Base-by-base conservation (phyloP, 2,888 invertebrate species). In the Ceratothoa steindachneri region DNA sequence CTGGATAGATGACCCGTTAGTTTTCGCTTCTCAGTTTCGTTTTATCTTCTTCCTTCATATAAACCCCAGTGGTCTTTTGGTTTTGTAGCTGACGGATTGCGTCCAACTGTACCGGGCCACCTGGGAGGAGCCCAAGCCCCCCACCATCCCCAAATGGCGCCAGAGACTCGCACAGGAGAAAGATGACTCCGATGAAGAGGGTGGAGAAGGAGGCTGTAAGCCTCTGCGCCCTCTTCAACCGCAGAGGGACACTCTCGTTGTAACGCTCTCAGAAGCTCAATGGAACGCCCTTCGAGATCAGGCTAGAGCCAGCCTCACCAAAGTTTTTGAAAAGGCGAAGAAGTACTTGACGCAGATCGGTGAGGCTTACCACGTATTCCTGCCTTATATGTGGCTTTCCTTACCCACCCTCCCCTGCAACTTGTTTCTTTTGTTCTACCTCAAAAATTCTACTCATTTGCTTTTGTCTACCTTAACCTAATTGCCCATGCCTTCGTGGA, bases 101-200 rank as follows among this genome's bases (percentile, higher is more conserved):
- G 76, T 79, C 12, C 79, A 79, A 53, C 76, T 79, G 53, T 76
- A 79, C 64, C 69, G 79, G 15, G 79, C 75, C 22, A 74, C 79
- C 1, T 79, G 79, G 79, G 79, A 74, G 9, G 79, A 75, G 9
- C 74, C 75, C 0, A 31, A 69, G 60, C 74, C 76, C 9, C 74
- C 74, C 29, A 24, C 28, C 2, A 12, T 67, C 19, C 68, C 72
- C 1, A 60, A 74, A 55, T 76, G 76, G 76, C 64, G 76, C 2
- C 70, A 60, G 27, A 71, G 68, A 12, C 71, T 71, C 27, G 74
- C 72, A 12, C 73, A 72, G 4, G 69, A 69, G 51, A 60, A 19
- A 7, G 60, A 30, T 7, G 19, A 67, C 19, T 30, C 60, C 22
- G 73, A 22, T 5, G 76, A 52, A 22, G 66, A 22, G 12, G 22